Base-by-base conservation (phyloP, 2,113 vertebrate species). In the Cynopterus brachyotis region DNA sequence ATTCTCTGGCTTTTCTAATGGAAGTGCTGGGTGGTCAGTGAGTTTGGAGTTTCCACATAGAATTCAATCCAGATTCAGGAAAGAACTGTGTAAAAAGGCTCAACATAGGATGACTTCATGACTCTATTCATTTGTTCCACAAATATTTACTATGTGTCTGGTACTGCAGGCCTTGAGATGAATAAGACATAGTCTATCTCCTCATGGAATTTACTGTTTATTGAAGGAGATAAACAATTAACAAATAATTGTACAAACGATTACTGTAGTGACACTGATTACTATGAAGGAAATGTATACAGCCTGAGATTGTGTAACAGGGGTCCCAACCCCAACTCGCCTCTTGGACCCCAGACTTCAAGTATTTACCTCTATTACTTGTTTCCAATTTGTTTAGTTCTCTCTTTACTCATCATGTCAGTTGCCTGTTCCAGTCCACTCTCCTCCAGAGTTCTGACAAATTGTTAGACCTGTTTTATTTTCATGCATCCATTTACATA, bases 41-140 rank as follows among this genome's bases (percentile, higher is more conserved):
- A 55, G 5, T 60, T 67, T 45, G 9, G 55, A 90, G 37, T 3
- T 73, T 88, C 59, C 55, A 40, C n/a, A 26, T 6, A 84, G 53
- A 95, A 60, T 37, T 66, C 72, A 67, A 64, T 78, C 10, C 60
- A 84, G 57, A 88, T 70, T 45, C 9, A 75, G 50, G 62, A 90
- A 59, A 53, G 50, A 9, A 69, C 5, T 94, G 32, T 42, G 57
- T 7, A 89, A 37, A 79, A 82, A 30, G 32, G 3, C 13, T 32
- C 86, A 16, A 45, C 9, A 9, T 17, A 69, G 57, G 32, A 16
- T 69, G 83, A 87, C 50, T 47, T 86, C 47, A 32, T 83, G 75
- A 83, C 83, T 89, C 79, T 85, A 32, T 72, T 75, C 40, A 72
- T 64, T 89, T 91, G 64, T n/a, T 92, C 75, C 90, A 37, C 59